Conservation (phyloP, 2,113 vertebrate genomes). For the Raja brachyura region DNA sequence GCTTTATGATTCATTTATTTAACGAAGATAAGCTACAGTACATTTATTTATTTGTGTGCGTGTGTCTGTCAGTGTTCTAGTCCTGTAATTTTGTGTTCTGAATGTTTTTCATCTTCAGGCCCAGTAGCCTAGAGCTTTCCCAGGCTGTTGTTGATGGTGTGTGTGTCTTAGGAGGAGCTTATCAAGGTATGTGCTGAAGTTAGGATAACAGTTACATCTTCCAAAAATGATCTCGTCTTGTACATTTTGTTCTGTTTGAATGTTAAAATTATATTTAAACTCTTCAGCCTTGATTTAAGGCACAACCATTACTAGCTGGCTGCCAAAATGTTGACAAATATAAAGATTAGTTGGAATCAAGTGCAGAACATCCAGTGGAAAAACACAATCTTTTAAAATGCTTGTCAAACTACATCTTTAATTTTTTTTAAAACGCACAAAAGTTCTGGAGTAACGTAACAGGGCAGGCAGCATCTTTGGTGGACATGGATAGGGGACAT, state of each 20-base stretch:
- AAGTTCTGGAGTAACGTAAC: too few species aligned
- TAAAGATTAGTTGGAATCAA: background rate
- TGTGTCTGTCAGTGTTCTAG: background rate
- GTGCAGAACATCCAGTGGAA: background rate
- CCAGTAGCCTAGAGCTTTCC: conserved; percentile 74
- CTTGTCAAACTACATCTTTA: background rate
- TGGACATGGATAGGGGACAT: too few species aligned
- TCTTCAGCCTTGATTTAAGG: too few species aligned
- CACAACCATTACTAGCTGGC: background rate
- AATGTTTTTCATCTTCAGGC: conserved; percentile 53
- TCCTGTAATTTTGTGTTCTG: background rate
- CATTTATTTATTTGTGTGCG: background rate
- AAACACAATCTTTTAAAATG: too few species aligned
- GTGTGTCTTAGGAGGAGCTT: conserved; percentile 64
- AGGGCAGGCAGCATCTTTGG: too few species aligned
- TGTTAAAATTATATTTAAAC: too few species aligned
- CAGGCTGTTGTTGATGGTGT: conserved; percentile 77
- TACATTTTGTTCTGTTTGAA: background rate
- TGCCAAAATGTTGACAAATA: background rate
- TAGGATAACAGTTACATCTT: background rate
- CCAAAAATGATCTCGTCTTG: background rate
- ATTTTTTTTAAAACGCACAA: too few species aligned
- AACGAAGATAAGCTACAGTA: background rate
- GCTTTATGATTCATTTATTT: background rate
- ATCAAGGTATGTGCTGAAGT: conserved; percentile 61